Percentiles rank a stretch among this genome's conserved stretches.
These are phyloP conservation scores for Drosophila bocki DNA, from an alignment of 1,140 invertebrate genomes.

Conservation along the genomic window DNA sequence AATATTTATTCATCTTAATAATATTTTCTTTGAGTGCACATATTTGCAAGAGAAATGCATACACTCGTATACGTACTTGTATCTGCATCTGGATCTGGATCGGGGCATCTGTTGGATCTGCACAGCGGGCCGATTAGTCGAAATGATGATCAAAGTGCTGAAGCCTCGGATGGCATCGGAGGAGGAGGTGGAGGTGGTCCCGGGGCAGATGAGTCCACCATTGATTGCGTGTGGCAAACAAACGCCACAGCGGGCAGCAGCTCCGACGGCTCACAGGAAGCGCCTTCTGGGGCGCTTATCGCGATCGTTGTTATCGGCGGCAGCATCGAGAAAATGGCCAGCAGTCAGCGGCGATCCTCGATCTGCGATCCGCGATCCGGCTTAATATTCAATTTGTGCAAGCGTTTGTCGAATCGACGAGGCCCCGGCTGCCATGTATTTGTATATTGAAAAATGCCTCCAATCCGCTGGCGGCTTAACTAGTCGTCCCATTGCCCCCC, in stretches of 20 bases:
- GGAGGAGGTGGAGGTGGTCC: neutral
- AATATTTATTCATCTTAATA: neutral
- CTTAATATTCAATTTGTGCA: slow-evolving; percentile 81
- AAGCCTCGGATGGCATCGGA: slow-evolving; percentile 26
- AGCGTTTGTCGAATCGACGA: slow-evolving; percentile 63
- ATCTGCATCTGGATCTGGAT: slow-evolving; percentile 53
- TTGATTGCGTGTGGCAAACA: slow-evolving; percentile 79
- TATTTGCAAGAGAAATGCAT: slow-evolving; percentile 46
- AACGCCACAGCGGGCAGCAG: slow-evolving; percentile 60
- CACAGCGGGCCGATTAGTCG: slow-evolving; percentile 77
- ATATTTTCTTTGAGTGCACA: neutral
- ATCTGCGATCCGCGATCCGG: slow-evolving; percentile 37
- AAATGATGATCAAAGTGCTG: slow-evolving; percentile 81
- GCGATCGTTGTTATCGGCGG: slow-evolving; percentile 66
- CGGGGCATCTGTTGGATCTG: slow-evolving; percentile 50
- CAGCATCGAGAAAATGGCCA: slow-evolving; percentile 49
- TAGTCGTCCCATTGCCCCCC: slow-evolving; percentile 13
- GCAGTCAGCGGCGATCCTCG: slow-evolving; percentile 19
- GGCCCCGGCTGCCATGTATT: slow-evolving; percentile 57
- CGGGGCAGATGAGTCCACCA: slow-evolving; percentile 20
- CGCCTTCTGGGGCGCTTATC: slow-evolving; percentile 65
- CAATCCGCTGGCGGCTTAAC: slow-evolving; percentile 43
- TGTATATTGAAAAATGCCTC: slow-evolving; percentile 70
- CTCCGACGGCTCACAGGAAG: slow-evolving; percentile 54
- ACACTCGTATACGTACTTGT: slow-evolving; percentile 49